Conservation (phyloP, 2,888 invertebrate species). For the Axea sp. region DNA sequence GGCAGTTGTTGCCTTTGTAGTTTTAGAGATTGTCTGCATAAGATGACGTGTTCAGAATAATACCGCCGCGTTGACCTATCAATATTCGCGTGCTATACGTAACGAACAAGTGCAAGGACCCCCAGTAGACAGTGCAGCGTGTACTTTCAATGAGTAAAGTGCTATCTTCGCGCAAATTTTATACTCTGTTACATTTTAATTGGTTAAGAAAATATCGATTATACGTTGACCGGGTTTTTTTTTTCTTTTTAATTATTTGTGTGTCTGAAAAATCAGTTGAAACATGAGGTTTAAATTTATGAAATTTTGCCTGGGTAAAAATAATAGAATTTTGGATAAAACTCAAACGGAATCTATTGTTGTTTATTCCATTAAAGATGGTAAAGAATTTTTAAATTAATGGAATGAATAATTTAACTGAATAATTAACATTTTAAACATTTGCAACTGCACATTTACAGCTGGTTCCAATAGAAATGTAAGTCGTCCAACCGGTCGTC, state of each 20-base stretch:
- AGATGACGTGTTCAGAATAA: slow-evolving; percentile 50
- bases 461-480: slow-evolving; percentile 73
- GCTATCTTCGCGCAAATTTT: slow-evolving; percentile 53
- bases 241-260: too few relatives aligned
- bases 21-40: slow-evolving; percentile 34
- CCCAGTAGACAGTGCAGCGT: slow-evolving; percentile 68
- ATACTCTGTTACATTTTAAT: slow-evolving; percentile 41
- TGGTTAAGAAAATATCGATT: slow-evolving; percentile 22
- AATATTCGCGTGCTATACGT: slow-evolving; percentile 73
- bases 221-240: too few relatives aligned
- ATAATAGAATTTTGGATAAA: slow-evolving; percentile 71
- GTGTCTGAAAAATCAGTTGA: too few relatives aligned
- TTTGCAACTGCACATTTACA: too few relatives aligned
- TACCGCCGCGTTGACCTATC: slow-evolving; percentile 68
- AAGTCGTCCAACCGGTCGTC: slow-evolving; percentile 77
- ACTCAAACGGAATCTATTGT: slow-evolving; percentile 26
- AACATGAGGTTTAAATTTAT: slow-evolving; percentile 73
- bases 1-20: too few relatives aligned
- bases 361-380: slow-evolving; percentile 34
- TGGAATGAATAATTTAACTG: too few relatives aligned
- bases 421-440: too few relatives aligned
- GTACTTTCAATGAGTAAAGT: slow-evolving; percentile 65
- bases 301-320: slow-evolving; percentile 71
- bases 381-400: slow-evolving; percentile 19
- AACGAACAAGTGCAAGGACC: slow-evolving; percentile 76